These are phyloP conservation scores for Fregetta grallaria DNA, from an alignment of 2,113 vertebrate species.

Conservation along the genomic window DNA sequence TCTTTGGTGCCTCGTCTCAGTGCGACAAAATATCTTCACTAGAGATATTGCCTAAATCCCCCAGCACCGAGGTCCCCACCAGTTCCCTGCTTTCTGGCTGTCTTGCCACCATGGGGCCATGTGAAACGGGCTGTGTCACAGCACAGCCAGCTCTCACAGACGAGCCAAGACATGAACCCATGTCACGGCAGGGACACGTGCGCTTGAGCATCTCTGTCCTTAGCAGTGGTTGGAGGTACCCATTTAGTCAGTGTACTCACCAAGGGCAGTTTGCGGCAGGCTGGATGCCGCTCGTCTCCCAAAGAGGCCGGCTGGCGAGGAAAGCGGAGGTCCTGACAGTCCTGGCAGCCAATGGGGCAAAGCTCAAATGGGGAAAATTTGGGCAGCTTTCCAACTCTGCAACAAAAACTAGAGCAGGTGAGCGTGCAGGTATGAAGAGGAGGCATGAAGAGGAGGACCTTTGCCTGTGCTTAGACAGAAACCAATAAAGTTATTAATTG, in stretches of 20 bases:
- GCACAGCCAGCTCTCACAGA: not conserved
- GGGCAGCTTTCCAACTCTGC: not conserved
- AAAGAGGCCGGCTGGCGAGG: not conserved
- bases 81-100: not conserved
- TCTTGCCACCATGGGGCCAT: not conserved
- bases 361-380: not conserved
- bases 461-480: not conserved
- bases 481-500: not conserved
- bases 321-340: not conserved
- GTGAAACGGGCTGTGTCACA: not conserved
- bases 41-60: not conserved
- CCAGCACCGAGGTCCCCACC: not conserved
- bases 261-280: not conserved
- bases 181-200: fast-evolving
- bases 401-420: not conserved
- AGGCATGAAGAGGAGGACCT: not conserved
- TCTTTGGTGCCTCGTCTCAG: not conserved
- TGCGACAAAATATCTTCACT: not conserved
- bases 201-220: not conserved
- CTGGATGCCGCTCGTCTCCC: not conserved
- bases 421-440: not conserved
- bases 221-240: fast-evolving
- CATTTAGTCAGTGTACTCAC: not conserved
- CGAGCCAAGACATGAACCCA: not conserved
- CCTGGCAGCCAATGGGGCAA: not conserved